Conservation (phyloP, 2,113 vertebrate genomes). For the Sceloporus undulatus region DNA sequence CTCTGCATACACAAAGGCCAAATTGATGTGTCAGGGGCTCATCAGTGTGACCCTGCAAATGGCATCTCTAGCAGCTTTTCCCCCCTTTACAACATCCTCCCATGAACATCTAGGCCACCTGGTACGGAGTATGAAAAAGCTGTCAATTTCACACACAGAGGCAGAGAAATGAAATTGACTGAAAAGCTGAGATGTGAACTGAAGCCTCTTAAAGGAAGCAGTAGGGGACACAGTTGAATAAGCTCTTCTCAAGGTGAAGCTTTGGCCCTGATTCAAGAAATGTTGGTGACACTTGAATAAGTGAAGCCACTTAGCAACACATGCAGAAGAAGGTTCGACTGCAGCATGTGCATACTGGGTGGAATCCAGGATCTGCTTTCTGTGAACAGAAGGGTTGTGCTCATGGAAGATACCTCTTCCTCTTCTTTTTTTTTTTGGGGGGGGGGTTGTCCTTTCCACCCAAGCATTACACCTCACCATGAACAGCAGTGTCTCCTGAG, state of each 20-base stretch:
- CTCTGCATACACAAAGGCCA: not conserved
- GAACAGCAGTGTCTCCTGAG: not conserved
- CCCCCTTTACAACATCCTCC: not conserved
- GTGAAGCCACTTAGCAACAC: no score
- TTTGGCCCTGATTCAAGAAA: not conserved
- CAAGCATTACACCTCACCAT: not conserved
- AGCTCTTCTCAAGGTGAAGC: not conserved
- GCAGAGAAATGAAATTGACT: not conserved
- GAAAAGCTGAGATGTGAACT: not conserved
- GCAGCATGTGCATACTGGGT: no score
- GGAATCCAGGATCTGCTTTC: no score
- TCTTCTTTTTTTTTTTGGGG: no score
- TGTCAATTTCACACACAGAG: not conserved
- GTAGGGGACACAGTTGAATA: not conserved
- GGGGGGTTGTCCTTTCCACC: no score
- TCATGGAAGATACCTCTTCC: no score
- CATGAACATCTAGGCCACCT: not conserved
- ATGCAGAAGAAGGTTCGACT: no score
- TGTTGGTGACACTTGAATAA: not conserved
- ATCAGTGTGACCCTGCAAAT: not conserved
- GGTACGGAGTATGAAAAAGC: not conserved
- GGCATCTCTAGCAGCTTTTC: not conserved
- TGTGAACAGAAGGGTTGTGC: no score
- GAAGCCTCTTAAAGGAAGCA: not conserved
- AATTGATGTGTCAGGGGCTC: not conserved